A percentile compares a stretch with the other conserved stretches of the same genome.
phyloP scores from a whole-genome alignment of 64 coral and sea anemone genomes.

The Stichodactyla helianthus region DNA sequence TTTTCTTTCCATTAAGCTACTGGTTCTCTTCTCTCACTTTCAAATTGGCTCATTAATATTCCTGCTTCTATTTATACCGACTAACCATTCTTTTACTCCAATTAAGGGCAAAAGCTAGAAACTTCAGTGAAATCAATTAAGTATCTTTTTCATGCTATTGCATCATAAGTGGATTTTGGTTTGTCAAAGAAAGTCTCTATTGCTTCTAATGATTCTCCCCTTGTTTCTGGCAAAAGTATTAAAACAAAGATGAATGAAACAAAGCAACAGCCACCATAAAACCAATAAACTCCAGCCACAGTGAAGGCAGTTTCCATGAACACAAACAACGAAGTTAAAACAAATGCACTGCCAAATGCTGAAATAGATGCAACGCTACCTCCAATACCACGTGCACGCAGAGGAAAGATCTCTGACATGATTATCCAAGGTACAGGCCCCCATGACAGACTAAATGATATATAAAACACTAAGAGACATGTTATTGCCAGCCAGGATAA shows the following conservation, averaged over 20 bases:
- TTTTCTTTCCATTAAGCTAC: too few relatives aligned
- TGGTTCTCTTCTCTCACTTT: too few relatives aligned
- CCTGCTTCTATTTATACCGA: too few relatives aligned
- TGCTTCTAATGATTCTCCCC: conserved; percentile 67
- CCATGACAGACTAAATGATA: conserved; percentile 61
- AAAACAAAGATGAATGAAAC: conserved; percentile 71
- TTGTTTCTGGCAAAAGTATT: conserved; percentile 70
- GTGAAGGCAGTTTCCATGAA: conserved; percentile 43
- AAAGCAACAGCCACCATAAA: conserved; percentile 62
- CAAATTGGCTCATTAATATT: too few relatives aligned
- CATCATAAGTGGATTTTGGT: neutral
- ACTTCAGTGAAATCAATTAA: neutral
- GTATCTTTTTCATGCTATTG: conserved; percentile 12
- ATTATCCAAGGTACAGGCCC: conserved; percentile 78
- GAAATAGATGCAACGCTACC: conserved; percentile 55
- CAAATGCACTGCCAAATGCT: conserved; percentile 53
- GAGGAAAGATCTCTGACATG: conserved; percentile 81
- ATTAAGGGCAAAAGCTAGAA: neutral
- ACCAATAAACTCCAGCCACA: conserved; percentile 67
- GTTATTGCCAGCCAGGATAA: conserved; percentile 72
- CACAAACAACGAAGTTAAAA: conserved; percentile 47
- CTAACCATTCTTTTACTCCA: too few relatives aligned
- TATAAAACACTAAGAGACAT: conserved; percentile 66
- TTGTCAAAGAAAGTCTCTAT: conserved; percentile 72
- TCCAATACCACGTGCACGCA: conserved; percentile 45